Evolutionary conservation across 2,888 invertebrate genomes (phyloP).

Genomic region (Ariolimax columbianus): DNA sequence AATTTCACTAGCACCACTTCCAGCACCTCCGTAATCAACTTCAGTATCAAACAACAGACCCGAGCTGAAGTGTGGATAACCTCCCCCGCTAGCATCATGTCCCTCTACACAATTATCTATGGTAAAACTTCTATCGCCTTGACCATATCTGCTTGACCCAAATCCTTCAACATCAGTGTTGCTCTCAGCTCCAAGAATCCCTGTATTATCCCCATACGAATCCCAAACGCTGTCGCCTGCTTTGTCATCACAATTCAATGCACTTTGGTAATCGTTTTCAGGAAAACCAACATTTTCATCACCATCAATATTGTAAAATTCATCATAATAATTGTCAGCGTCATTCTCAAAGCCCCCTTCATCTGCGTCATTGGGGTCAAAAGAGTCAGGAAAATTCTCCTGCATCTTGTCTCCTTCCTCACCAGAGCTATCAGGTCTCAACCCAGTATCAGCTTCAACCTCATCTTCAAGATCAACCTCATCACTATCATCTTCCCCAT

Average conservation of each 20-base stretch:
- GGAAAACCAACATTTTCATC: slow-evolving; percentile 33
- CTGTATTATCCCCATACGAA: slow-evolving; percentile 5
- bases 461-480: slow-evolving; percentile 41
- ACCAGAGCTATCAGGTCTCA: slow-evolving; percentile 11
- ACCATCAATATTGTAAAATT: slow-evolving; percentile 48
- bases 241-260: neutral
- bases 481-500: slow-evolving; percentile 52
- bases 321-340: slow-evolving; percentile 47
- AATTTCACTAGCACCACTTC: slow-evolving; percentile 47
- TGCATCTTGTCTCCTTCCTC: neutral
- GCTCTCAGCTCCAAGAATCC: slow-evolving; percentile 3
- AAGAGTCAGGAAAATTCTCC: neutral
- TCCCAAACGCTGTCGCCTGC: slow-evolving; percentile 21
- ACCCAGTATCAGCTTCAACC: slow-evolving; percentile 27
- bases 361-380: neutral
- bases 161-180: slow-evolving; percentile 25
- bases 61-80: neutral
- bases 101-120: slow-evolving; percentile 13
- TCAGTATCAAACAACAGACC: slow-evolving; percentile 15
- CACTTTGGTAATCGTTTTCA: neutral
- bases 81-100: slow-evolving; percentile 29
- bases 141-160: neutral
- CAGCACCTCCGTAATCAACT: slow-evolving; percentile 29
- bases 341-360: slow-evolving; percentile 36
- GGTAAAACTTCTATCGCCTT: neutral